These are phyloP conservation scores for Sipunculus nudus DNA, from an alignment of 2,888 invertebrate genomes.

Conservation along the genomic window DNA sequence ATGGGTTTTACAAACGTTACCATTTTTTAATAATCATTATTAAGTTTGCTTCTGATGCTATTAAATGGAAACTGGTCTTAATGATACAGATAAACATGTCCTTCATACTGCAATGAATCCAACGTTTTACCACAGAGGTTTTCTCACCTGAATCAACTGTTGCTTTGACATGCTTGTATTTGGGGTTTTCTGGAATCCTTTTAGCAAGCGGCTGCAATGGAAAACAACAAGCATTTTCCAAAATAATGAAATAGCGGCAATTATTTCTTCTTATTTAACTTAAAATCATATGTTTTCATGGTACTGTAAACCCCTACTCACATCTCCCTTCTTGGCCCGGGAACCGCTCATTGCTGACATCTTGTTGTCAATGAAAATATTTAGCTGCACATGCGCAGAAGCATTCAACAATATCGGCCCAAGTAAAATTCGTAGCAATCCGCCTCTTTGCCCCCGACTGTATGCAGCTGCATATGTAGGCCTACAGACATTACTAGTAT, in stretches of 20 bases:
- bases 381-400: background rate
- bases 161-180: slow-evolving; percentile 62
- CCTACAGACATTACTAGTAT: no score
- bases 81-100: no score
- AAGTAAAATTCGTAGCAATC: background rate
- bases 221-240: slow-evolving; percentile 5
- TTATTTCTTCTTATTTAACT: background rate
- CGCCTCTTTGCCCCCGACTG: background rate
- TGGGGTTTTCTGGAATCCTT: slow-evolving; percentile 62
- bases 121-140: no score
- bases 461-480: no score
- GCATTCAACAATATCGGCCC: background rate
- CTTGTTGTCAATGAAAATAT: slow-evolving; percentile 39
- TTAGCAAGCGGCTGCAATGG: slow-evolving; percentile 57
- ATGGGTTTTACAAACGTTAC: no score
- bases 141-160: slow-evolving; percentile 66
- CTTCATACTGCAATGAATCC: no score
- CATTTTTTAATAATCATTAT: no score
- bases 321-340: slow-evolving; percentile 49
- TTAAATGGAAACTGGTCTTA: no score
- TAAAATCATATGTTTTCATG: no score
- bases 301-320: slow-evolving; percentile 36
- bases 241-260: background rate
- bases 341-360: slow-evolving; percentile 58
- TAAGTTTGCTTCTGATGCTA: no score